Evolutionary conservation across 2,797 vertebrate species (phyloP), one percentile per base, ranked within the genome.

Genomic region (Taeniopygia guttata): DNA sequence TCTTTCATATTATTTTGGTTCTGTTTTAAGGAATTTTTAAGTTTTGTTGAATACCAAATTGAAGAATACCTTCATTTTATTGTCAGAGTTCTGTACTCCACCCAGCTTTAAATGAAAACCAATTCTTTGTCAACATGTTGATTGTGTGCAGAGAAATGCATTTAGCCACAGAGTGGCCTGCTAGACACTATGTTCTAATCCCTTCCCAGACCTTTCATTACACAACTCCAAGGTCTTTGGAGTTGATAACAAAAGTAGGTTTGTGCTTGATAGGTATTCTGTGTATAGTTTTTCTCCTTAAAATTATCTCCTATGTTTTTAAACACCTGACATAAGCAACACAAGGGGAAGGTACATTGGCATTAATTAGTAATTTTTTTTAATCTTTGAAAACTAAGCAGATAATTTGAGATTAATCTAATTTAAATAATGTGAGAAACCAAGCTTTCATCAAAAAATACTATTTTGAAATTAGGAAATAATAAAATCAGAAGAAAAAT

Each of bases 221-320:
- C 51, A 51, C 20, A 87, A 8, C 5, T 72, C 19, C 25, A 69
- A 32, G 23, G 49, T 78, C 54, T 80, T 81, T 43, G 12, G 19
- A 77, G 17, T 77, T 0, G 0, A 29, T 40, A 72, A 62, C 8
- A 58, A 15, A 90, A 55, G 5, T 38, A 10, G 9, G 5, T 36
- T 75, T 84, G 40, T 36, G 5, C 10, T 84, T 85, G 26, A 58
- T 62, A 67, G 38, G 21, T 77, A 42, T 45, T 19, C 21, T 87
- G 6, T 54, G 1, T 30, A 34, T 13, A 51, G 6, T 34, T 86
- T 84, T 72, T 75, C 36, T 70, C 27, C 43, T 85, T 91, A 60
- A 74, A 60, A 77, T 81, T 60, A 16, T 12, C 6, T 51, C 3
- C 16, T 43, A 84, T 78, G 10, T 15, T 91, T 81, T 80, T 81